Percentiles rank a stretch among this genome's conserved stretches.
These are phyloP conservation scores for Chelidonichthys spinosus DNA, from an alignment of 2,797 vertebrate genomes.

Conservation along the genomic window DNA sequence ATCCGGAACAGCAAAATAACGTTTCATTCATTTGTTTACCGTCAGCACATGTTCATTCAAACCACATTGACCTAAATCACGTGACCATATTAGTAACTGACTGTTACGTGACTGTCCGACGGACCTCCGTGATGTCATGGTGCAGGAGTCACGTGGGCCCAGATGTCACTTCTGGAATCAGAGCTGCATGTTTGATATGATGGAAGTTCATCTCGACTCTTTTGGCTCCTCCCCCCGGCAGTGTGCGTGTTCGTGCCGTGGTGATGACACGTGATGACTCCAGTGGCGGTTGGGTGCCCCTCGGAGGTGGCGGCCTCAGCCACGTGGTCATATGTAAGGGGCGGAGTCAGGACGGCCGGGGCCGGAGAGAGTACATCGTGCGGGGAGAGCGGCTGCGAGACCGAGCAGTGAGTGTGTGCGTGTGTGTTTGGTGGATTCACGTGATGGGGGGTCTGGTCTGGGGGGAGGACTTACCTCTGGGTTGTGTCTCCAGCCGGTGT, in stretches of 20 bases:
- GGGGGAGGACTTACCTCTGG: background rate
- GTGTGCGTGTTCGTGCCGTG: constrained; percentile 94
- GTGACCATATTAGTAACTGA: constrained; percentile 56
- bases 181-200: background rate
- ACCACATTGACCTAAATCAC: constrained; percentile 52
- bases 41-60: constrained; percentile 33
- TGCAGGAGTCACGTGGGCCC: constrained; percentile 14
- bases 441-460: constrained; percentile 13
- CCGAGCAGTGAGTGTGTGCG: constrained; percentile 92
- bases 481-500: constrained; percentile 85
- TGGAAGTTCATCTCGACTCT: constrained; percentile 31
- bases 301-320: constrained; percentile 92
- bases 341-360: constrained; percentile 86
- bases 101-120: background rate
- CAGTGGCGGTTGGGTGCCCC: constrained; percentile 94
- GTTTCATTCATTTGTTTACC: constrained; percentile 27
- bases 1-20: background rate
- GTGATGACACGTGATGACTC: constrained; percentile 97
- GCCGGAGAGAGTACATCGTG: constrained; percentile 88
- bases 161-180: constrained; percentile 14
- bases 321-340: constrained; percentile 92
- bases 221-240: constrained; percentile 71
- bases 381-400: constrained; percentile 92
- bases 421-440: constrained; percentile 71
- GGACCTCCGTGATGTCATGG: constrained; percentile 18